Conservation (phyloP, 2,113 vertebrate species). For the Hippocampus zosterae region DNA sequence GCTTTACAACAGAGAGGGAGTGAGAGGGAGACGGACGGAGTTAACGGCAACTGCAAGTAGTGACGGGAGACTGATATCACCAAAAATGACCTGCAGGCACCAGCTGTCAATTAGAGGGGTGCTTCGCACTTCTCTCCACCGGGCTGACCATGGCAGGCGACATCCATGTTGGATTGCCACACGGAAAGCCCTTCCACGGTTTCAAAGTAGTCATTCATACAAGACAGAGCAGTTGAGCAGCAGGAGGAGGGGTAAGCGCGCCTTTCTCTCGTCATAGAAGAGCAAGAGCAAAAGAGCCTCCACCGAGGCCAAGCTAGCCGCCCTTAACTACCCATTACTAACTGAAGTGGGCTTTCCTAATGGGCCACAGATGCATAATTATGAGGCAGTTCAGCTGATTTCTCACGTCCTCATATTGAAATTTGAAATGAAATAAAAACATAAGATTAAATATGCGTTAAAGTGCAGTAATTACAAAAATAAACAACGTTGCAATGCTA, state of each 20-base stretch:
- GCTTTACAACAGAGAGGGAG: conserved; percentile 58
- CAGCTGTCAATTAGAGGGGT: conserved; percentile 48
- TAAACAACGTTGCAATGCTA: background rate
- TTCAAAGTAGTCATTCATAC: conserved; percentile 52
- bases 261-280: background rate
- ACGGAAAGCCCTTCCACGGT: conserved; percentile 23
- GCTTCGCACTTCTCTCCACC: conserved; percentile 14
- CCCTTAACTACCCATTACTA: background rate
- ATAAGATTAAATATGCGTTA: background rate
- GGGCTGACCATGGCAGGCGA: conserved; percentile 6
- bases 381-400: background rate
- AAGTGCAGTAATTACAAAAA: background rate
- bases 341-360: background rate
- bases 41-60: background rate
- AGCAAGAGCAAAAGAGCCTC: background rate
- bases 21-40: conserved; percentile 7
- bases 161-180: conserved; percentile 46
- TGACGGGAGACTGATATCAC: conserved; percentile 53
- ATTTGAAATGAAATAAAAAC: background rate
- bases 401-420: background rate
- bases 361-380: conserved; percentile 24
- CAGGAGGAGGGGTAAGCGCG: conserved; percentile 9
- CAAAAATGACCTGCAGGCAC: conserved; percentile 60
- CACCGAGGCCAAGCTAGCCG: background rate
- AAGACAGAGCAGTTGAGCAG: conserved; percentile 2